Evolutionary conservation across 1,140 invertebrate genomes (phyloP).

Genomic region (Drosophila ficusphila): DNA sequence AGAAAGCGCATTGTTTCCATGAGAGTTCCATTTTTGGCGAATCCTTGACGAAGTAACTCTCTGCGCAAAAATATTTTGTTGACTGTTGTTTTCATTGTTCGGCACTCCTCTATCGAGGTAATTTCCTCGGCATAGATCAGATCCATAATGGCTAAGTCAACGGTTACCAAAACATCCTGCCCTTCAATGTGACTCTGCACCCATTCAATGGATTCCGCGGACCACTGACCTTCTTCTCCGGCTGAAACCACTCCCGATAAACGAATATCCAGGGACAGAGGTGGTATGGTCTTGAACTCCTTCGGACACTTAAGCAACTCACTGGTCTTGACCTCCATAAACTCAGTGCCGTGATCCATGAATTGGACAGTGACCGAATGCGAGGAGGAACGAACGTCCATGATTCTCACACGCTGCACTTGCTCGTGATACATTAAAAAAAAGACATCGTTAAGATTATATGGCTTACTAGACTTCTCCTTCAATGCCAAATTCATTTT

Average conservation of each 20-base stretch:
- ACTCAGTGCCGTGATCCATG: slow-evolving; percentile 48
- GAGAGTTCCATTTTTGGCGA: too few relatives aligned
- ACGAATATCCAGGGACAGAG: slow-evolving; percentile 46
- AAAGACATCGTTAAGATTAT: slow-evolving; percentile 38
- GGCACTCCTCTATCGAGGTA: slow-evolving; percentile 43
- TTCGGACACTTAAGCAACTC: slow-evolving; percentile 41
- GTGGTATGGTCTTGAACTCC: slow-evolving; percentile 1
- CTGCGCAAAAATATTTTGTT: slow-evolving; percentile 3
- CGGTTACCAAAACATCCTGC: slow-evolving; percentile 33
- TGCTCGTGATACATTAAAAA: background rate
- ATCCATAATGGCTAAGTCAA: slow-evolving; percentile 36
- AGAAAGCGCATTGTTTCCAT: too few relatives aligned
- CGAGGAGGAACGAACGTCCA: slow-evolving; percentile 14
- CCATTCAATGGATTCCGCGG: slow-evolving; percentile 11
- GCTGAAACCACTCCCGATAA: slow-evolving; percentile 11
- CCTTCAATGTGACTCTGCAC: background rate
- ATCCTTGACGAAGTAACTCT: slow-evolving; percentile 31
- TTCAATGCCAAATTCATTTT: slow-evolving; percentile 26
- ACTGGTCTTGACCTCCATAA: slow-evolving; percentile 2
- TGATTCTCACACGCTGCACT: slow-evolving; percentile 42
- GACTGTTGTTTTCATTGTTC: slow-evolving; percentile 26
- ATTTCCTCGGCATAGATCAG: slow-evolving; percentile 41
- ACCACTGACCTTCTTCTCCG: slow-evolving; percentile 3
- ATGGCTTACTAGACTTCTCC: background rate
- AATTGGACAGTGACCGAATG: slow-evolving; percentile 27